These are phyloP conservation scores for Pheosia gnoma DNA, from an alignment of 2,888 invertebrate species.

Conservation along the genomic window DNA sequence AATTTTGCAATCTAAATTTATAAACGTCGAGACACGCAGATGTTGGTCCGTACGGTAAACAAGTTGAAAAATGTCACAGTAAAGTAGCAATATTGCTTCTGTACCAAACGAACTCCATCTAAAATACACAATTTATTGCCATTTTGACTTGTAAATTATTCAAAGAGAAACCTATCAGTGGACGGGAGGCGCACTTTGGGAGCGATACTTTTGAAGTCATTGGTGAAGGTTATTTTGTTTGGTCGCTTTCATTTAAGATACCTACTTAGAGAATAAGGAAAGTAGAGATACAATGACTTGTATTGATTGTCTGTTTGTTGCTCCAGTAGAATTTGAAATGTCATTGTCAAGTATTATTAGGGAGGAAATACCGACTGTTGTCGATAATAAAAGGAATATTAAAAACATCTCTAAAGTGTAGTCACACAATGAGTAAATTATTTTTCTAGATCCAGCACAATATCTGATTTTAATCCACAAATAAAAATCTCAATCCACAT, in stretches of 20 bases:
- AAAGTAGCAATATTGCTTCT: slow-evolving; percentile 39
- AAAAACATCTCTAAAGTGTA: not conserved
- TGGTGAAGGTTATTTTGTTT: slow-evolving; percentile 5
- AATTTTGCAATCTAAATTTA: slow-evolving; percentile 33
- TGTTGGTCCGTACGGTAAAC: slow-evolving; percentile 32
- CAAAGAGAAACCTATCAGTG: slow-evolving; percentile 26
- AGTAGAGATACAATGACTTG: not conserved
- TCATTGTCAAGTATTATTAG: too few species aligned
- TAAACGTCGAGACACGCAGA: slow-evolving; percentile 30
- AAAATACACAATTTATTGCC: slow-evolving; percentile 40
- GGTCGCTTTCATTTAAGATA: not conserved
- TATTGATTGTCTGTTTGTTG: not conserved
- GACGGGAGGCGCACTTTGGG: slow-evolving; percentile 11
- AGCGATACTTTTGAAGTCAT: slow-evolving; percentile 5
- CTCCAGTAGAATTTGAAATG: too few species aligned
- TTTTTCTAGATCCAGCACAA: slow-evolving; percentile 10
- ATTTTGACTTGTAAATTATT: slow-evolving; percentile 32
- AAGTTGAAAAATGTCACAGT: slow-evolving; percentile 36
- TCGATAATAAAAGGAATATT: not conserved
- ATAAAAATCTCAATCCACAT: slow-evolving; percentile 27
- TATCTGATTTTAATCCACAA: slow-evolving; percentile 33
- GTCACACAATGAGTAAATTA: not conserved
- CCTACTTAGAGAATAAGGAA: not conserved
- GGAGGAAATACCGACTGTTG: too few species aligned
- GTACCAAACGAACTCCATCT: slow-evolving; percentile 28